Evolutionary conservation across 2,888 invertebrate species (phyloP), one percentile per base, ranked within the genome.

Genomic region (Drosophila seclusa): DNA sequence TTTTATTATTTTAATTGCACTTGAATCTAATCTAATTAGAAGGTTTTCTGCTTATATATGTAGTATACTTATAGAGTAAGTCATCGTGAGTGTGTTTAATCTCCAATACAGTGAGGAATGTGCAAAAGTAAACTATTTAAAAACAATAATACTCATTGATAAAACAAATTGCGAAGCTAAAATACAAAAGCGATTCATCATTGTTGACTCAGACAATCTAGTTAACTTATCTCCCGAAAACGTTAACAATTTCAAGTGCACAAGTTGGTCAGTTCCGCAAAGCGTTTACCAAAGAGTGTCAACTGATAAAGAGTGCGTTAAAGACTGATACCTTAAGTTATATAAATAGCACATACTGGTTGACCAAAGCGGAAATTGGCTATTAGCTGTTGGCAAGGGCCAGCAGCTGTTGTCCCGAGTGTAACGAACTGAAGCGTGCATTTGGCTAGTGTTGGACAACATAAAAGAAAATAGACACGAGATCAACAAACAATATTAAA

Each of bases 331-430:
- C 38, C 45, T 50, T 40, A 13, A 34, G 21, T 8, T 64, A 24
- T 74, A 75, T 61, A 66, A 71, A 83, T 83, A 83, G 57, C 49
- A 42, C 24, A 55, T 68, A 72, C 36, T 38, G 27, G 65, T 72
- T 76, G 73, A 57, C 67, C 58, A 76, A 73, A 86, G 68, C 82
- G 84, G 82, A 89, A 87, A 87, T 79, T 76, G 82, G 70, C 75
- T 68, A 81, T 86, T 84, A 84, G 66, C 66, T 57, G 54, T 55
- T 65, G 57, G 62, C 59, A 75, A 68, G 69, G 69, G 68, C 69
- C 64, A 48, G 38, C 74, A 48, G 34, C 74, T 61, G 53, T 60
- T 62, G 24, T 18, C 11, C 27, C 32, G 60, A 76, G 68, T 68
- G 65, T 70, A 70, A 63, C 63, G 63, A 76, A 73, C 69, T 57